Percentiles rank a stretch among this genome's conserved stretches.
phyloP scores from a whole-genome alignment of 2,113 vertebrate genomes.

The Leucopsar rothschildi region DNA sequence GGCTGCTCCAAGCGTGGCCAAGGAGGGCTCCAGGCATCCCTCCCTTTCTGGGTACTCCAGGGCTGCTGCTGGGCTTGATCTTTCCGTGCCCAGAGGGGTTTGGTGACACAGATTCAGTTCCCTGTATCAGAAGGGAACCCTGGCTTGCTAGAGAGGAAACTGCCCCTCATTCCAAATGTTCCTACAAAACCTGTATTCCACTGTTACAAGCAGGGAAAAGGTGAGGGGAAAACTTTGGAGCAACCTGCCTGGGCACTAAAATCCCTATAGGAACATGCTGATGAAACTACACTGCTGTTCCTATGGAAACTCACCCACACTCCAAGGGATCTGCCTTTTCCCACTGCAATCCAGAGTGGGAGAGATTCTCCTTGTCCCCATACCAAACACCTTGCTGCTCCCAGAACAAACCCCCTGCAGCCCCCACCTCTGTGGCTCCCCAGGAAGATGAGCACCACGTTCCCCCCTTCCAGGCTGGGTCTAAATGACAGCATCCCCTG shows the following conservation, averaged over 20 bases:
- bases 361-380: background rate
- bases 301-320: background rate
- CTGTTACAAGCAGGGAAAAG: background rate
- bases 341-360: background rate
- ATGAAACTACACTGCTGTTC: background rate
- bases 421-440: background rate
- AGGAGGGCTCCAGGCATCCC: background rate
- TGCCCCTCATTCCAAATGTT: background rate
- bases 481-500: fast-evolving
- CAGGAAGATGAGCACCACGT: fast-evolving
- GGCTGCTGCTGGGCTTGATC: background rate
- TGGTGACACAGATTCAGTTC: background rate
- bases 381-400: background rate
- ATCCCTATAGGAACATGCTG: background rate
- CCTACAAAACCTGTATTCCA: background rate
- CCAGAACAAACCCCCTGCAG: fast-evolving
- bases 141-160: background rate
- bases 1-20: background rate
- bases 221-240: background rate
- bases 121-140: background rate
- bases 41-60: background rate
- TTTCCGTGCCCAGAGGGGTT: background rate
- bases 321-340: background rate
- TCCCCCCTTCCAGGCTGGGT: fast-evolving
- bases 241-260: background rate